Evolutionary conservation across 1,140 invertebrate species (phyloP).

Genomic region (Saxidomus purpurata): DNA sequence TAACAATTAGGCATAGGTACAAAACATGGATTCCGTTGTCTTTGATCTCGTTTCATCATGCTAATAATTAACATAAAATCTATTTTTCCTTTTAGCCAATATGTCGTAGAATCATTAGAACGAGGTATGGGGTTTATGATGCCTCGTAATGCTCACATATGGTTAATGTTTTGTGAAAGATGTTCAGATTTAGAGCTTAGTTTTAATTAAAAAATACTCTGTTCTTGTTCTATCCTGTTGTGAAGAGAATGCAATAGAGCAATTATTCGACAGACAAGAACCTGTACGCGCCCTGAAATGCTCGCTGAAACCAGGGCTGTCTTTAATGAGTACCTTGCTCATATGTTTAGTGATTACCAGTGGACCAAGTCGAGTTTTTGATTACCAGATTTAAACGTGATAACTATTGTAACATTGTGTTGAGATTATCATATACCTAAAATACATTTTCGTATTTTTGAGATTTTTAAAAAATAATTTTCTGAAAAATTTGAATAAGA

Average conservation of each 20-base stretch:
- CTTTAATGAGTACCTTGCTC: conserved; percentile 40
- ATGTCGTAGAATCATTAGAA: conserved; percentile 60
- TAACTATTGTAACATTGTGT: too few relatives aligned
- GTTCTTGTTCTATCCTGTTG: conserved; percentile 55
- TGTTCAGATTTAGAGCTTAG: conserved; percentile 66
- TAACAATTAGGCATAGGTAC: conserved; percentile 64
- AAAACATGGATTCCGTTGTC: conserved; percentile 16
- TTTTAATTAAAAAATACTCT: conserved; percentile 69
- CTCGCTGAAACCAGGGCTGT: conserved; percentile 21
- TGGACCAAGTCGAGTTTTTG: conserved; percentile 60
- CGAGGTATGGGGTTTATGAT: conserved; percentile 57
- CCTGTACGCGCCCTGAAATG: neutral
- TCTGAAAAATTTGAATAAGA: too few relatives aligned
- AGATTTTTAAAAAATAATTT: too few relatives aligned
- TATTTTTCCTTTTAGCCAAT: conserved; percentile 64
- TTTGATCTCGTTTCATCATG: conserved; percentile 69
- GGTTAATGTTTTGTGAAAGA: conserved; percentile 62
- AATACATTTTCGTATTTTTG: too few relatives aligned
- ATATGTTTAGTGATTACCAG: conserved; percentile 44
- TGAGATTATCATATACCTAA: too few relatives aligned
- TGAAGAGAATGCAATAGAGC: conserved; percentile 57
- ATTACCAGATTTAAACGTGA: conserved; percentile 9
- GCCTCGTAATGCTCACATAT: conserved; percentile 54
- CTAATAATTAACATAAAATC: conserved; percentile 65
- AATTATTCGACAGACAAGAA: conserved; percentile 58